Evolutionary conservation across 2,888 invertebrate genomes (phyloP), one percentile per base, ranked within the genome.

Genomic region (Poecilobothrus nobilitatus): DNA sequence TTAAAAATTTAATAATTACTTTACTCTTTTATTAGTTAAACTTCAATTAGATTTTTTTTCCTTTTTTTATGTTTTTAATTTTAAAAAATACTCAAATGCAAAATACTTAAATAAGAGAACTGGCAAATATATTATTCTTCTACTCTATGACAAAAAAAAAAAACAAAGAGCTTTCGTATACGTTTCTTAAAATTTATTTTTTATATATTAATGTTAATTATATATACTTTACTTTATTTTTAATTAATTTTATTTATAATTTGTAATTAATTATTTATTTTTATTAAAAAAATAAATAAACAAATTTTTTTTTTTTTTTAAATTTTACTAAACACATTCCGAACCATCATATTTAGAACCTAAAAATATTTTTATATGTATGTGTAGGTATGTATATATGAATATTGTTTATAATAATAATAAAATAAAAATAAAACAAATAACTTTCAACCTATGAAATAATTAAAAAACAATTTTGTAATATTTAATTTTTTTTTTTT

Each of bases 1-100:
- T 37, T 37, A 8, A 37, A n/a, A 37, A 7, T 53, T 53, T 18
- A 53, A 53, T 53, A 18, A 12, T 53, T 70, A 71, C 69, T 70
- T 70, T 70, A 66, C 71, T 70, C 66, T 71, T 71, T 71, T 72
- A 71, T 72, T 71, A n/a, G n/a, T 71, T 71, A 27, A 27, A 71
- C 64, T 69, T 70, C 66, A 68, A 66, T 41, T 53, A 53, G 68
- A 63, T 64, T 61, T 2, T 21, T 34, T 34, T 34, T 34, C 8
- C 66, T 66, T 61, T 34, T 66, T 65, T 66, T n/a, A n/a, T n/a
- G 69, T 68, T 67, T 67, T 66, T 71, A 72, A 41, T 41, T 12
- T 5, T 5, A 41, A 41, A 41, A 41, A 41, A 41, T 41, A 41
- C 41, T 41, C 41, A 41, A 41, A 41, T 41, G 41, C 41, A 15